Evolutionary conservation across 2,888 invertebrate genomes (phyloP).

Genomic region (Oscheius sp.): DNA sequence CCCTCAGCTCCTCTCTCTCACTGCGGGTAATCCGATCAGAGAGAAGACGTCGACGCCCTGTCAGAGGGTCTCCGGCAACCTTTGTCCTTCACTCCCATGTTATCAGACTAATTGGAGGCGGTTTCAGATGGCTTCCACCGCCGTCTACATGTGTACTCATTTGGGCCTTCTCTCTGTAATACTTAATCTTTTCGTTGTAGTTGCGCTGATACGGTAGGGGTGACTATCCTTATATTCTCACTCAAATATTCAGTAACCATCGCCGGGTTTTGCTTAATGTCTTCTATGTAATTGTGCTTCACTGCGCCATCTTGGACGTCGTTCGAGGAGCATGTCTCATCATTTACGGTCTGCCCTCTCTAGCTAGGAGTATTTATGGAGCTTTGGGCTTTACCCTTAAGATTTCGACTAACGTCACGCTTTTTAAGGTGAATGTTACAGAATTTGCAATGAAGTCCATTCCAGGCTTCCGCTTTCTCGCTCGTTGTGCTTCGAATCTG

Average conservation of each 20-base stretch:
- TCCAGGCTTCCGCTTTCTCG: slow-evolving; percentile 66
- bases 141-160: slow-evolving; percentile 64
- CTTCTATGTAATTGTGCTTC: slow-evolving; percentile 72
- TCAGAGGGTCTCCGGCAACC: slow-evolving; percentile 25
- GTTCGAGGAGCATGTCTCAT: slow-evolving; percentile 69
- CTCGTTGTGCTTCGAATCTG: slow-evolving; percentile 69
- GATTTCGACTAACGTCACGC: slow-evolving; percentile 41
- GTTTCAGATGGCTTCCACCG: slow-evolving; percentile 65
- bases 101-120: background rate
- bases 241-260: slow-evolving; percentile 39
- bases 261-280: slow-evolving; percentile 69
- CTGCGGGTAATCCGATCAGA: slow-evolving; percentile 33
- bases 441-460: background rate
- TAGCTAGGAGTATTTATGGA: slow-evolving; percentile 49
- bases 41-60: slow-evolving; percentile 32
- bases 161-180: slow-evolving; percentile 69
- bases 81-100: slow-evolving; percentile 25
- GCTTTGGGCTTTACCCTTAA: slow-evolving; percentile 35
- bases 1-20: slow-evolving; percentile 19
- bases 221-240: background rate
- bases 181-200: slow-evolving; percentile 70
- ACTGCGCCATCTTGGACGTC: slow-evolving; percentile 71
- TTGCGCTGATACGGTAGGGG: slow-evolving; percentile 51
- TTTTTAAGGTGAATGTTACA: slow-evolving; percentile 41
- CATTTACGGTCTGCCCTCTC: slow-evolving; percentile 54